These are phyloP conservation scores for Synanthedon tipuliformis DNA, from an alignment of 2,888 invertebrate genomes.

Conservation along the genomic window DNA sequence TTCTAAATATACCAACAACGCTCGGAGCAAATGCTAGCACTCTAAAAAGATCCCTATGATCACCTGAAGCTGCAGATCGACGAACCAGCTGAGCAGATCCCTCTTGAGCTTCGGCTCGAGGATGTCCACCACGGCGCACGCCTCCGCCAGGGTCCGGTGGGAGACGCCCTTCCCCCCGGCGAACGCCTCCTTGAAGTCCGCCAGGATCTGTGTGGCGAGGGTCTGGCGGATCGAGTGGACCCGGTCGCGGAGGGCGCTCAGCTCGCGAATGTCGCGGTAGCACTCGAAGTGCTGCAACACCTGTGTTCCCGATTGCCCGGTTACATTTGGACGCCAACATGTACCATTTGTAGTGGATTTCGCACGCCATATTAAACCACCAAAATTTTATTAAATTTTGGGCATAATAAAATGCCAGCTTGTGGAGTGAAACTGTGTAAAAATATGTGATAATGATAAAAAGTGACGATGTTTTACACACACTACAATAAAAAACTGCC, in stretches of 20 bases:
- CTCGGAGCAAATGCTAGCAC: too few relatives aligned
- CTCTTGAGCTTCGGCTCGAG: slow-evolving; percentile 87
- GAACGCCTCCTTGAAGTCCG: slow-evolving; percentile 91
- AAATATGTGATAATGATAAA: too few relatives aligned
- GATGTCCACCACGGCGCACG: slow-evolving; percentile 49
- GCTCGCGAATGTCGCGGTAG: slow-evolving; percentile 92
- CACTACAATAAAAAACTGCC: too few relatives aligned
- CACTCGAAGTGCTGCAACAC: slow-evolving; percentile 94
- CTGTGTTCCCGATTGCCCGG: slow-evolving; percentile 73
- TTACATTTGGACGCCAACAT: not conserved
- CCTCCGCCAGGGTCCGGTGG: slow-evolving; percentile 41
- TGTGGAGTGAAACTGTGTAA: too few relatives aligned
- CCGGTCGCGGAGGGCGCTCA: slow-evolving; percentile 85
- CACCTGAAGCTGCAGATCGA: slow-evolving; percentile 80
- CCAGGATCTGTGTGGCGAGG: slow-evolving; percentile 87
- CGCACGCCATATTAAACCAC: too few relatives aligned
- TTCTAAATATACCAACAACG: too few relatives aligned
- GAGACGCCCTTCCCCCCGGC: slow-evolving; percentile 64
- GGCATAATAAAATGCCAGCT: too few relatives aligned
- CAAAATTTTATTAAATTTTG: too few relatives aligned
- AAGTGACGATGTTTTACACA: too few relatives aligned
- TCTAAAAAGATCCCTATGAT: not conserved
- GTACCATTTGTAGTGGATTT: too few relatives aligned
- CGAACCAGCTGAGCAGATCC: slow-evolving; percentile 92
- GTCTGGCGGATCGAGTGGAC: slow-evolving; percentile 81